A percentile compares a stretch with the other conserved stretches of the same genome.
phyloP scores from a whole-genome alignment of 2,797 vertebrate species.

The Lacerta agilis region DNA sequence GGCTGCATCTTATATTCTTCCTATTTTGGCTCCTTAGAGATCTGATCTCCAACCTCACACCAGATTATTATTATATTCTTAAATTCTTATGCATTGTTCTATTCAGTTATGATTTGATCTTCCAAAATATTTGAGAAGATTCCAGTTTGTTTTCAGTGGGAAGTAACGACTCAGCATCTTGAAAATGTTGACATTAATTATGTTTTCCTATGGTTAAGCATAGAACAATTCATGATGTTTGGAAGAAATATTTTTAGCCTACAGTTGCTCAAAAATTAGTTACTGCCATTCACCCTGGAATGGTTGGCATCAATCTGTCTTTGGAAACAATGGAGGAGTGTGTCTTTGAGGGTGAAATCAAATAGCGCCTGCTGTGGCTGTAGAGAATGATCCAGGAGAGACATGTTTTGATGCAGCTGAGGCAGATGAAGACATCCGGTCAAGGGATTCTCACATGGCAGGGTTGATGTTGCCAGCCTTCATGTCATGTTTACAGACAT shows the following conservation, averaged over 20 bases:
- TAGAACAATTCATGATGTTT: constrained; percentile 4
- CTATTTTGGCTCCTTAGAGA: not conserved
- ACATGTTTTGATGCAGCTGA: too few relatives aligned
- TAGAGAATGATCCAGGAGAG: too few relatives aligned
- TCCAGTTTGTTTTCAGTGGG: not conserved
- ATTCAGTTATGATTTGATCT: not conserved
- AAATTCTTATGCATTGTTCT: not conserved
- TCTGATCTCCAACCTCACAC: not conserved
- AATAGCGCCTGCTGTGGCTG: too few relatives aligned
- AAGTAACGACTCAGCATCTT: not conserved
- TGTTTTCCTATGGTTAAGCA: constrained; percentile 18
- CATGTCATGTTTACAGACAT: too few relatives aligned
- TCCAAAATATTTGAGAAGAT: not conserved
- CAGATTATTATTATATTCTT: not conserved
- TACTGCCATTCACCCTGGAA: not conserved
- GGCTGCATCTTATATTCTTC: not conserved
- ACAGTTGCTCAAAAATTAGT: not conserved
- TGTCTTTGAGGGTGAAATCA: too few relatives aligned
- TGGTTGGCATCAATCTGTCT: too few relatives aligned
- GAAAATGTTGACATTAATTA: not conserved
- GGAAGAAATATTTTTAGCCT: not conserved
- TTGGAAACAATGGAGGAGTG: too few relatives aligned
- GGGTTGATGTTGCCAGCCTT: too few relatives aligned
- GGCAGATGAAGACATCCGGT: too few relatives aligned
- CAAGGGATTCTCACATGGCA: too few relatives aligned